A percentile compares a stretch with the other conserved stretches of the same genome.
These are phyloP conservation scores for Ephialtes manifestator DNA, from an alignment of 2,888 invertebrate species.

Conservation along the genomic window DNA sequence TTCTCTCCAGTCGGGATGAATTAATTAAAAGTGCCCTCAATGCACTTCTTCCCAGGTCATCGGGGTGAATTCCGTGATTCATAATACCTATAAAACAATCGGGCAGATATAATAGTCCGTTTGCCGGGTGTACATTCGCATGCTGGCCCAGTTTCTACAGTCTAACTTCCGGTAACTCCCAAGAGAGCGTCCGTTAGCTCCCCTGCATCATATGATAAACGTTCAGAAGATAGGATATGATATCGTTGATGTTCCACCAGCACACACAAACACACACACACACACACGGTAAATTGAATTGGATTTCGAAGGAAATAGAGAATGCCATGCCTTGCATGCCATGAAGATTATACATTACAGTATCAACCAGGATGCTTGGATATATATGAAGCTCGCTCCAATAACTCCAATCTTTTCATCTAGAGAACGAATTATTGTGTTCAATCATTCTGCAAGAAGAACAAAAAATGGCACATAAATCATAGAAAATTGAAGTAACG, in stretches of 20 bases:
- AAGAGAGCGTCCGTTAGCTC: conserved; percentile 2
- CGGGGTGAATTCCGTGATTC: background rate
- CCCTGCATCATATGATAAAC: conserved; percentile 52
- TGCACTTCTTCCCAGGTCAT: background rate
- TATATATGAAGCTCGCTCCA: background rate
- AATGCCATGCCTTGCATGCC: conserved; percentile 1
- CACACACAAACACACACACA: conserved; percentile 1
- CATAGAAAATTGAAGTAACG: background rate
- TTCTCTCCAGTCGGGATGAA: background rate
- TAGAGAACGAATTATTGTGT: background rate
- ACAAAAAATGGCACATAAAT: background rate
- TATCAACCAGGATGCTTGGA: background rate
- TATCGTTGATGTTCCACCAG: conserved; percentile 36
- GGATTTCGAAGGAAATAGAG: conserved; percentile 33
- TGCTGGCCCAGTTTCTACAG: conserved; percentile 52
- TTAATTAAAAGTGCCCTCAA: background rate
- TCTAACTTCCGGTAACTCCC: conserved; percentile 49
- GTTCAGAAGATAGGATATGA: conserved; percentile 36
- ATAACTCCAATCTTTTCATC: conserved; percentile 1
- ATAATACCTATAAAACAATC: conserved; percentile 8
- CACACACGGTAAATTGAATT: conserved; percentile 36
- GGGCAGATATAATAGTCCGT: background rate
- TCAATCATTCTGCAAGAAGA: background rate
- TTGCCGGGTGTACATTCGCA: background rate
- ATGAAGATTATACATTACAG: background rate